Evolutionary conservation across 2,888 invertebrate genomes (phyloP), one percentile per base, ranked within the genome.

Genomic region (Cistogaster globosa): DNA sequence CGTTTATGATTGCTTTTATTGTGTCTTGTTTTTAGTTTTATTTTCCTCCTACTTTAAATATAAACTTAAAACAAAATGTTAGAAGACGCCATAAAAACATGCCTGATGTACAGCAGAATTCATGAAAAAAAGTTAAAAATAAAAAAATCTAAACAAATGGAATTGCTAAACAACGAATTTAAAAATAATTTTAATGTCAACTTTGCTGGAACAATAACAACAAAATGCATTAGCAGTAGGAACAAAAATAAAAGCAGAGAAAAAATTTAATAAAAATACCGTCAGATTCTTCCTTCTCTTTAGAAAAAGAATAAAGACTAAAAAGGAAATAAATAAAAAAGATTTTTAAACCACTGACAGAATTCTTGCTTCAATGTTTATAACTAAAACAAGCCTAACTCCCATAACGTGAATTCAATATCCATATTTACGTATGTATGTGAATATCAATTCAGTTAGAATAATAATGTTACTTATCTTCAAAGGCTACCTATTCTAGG

Each of bases 131-230:
- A 53, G 62, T 62, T 68, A 38, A 83, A 65, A 57, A 78, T n/a
- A n/a, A n/a, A n/a, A 62, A 72, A 53, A 67, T 53, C 78, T 38
- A 67, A 60, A 75, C 65, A 76, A 77, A 72, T 81, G 60, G 22
- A 85, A 85, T 76, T 72, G 51, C 67, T 67, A 32, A 65, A 77
- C 48, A 63, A 67, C 8, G 53, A 60, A 51, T 38, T 69, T 62
- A 51, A 60, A 42, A 42, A 53, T 18, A 22, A 45, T 57, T 45
- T 63, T 74, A 78, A 71, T 67, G 68, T 77, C 74, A 84, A 77
- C 78, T 78, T 85, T 85, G 74, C 63, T 81, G 77, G 77, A 74
- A 80, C 48, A 67, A 76, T 57, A 76, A 62, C 51, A 72, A 51
- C 11, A 16, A 20, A 48, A 22, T n/a, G n/a, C 16, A 51, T 45